A percentile compares a stretch with the other conserved stretches of the same genome.
phyloP scores from a whole-genome alignment of 2,888 invertebrate species.

The Ischnus inquisitorius region DNA sequence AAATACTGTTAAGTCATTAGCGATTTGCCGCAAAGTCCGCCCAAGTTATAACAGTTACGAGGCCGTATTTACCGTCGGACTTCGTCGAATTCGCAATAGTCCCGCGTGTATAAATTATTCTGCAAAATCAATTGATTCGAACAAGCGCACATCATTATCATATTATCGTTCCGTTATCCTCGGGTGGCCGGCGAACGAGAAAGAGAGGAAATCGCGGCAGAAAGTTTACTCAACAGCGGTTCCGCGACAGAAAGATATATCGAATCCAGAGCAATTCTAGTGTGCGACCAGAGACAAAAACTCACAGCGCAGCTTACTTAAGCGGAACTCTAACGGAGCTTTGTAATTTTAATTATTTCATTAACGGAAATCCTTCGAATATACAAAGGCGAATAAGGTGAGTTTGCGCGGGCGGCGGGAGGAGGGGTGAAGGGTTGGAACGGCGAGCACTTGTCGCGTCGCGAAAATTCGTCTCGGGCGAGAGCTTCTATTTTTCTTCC shows the following conservation, averaged over 20 bases:
- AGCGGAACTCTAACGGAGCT: conserved; percentile 61
- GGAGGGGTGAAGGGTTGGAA: conserved; percentile 37
- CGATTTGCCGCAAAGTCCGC: no score
- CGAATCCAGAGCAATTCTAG: conserved; percentile 32
- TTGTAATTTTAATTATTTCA: conserved; percentile 78
- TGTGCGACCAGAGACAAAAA: conserved; percentile 45
- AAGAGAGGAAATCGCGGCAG: conserved; percentile 1
- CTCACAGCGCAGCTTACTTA: conserved; percentile 25
- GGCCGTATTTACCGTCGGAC: not conserved
- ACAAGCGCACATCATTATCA: not conserved
- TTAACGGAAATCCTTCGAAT: conserved; percentile 75
- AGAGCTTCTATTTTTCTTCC: conserved; percentile 70
- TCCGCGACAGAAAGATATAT: not conserved
- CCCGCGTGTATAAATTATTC: conserved; percentile 21
- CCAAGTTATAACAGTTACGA: no score
- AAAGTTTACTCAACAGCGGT: not conserved
- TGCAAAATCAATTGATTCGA: conserved; percentile 29
- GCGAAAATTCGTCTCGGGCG: conserved; percentile 63
- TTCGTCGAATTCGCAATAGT: not conserved
- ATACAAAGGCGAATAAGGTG: conserved; percentile 69
- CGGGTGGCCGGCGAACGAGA: not conserved
- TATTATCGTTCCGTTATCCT: not conserved
- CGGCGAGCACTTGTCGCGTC: conserved; percentile 50
- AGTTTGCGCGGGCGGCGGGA: conserved; percentile 1
- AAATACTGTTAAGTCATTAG: no score